phyloP scores from a whole-genome alignment of 2,888 invertebrate genomes.

The Cremastinae sp. region DNA sequence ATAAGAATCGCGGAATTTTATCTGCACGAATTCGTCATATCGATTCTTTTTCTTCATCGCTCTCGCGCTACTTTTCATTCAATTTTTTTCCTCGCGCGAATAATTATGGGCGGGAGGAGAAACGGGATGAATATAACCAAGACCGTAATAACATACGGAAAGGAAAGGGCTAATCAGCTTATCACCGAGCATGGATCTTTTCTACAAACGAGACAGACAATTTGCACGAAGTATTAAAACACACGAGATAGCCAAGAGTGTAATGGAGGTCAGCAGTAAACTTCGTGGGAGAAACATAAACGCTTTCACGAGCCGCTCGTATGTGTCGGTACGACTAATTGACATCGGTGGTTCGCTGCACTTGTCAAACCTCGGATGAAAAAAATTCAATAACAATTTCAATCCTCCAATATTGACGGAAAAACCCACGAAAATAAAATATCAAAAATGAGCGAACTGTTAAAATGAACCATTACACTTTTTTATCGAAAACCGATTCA shows the following conservation, averaged over 20 bases:
- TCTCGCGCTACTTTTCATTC: neutral
- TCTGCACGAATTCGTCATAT: neutral
- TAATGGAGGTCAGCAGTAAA: conserved; percentile 37
- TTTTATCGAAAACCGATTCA: too few relatives aligned
- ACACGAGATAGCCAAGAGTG: conserved; percentile 18
- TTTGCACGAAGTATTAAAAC: conserved; percentile 28
- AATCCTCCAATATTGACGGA: too few relatives aligned
- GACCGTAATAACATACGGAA: conserved; percentile 13
- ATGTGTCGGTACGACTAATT: conserved; percentile 34
- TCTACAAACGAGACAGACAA: conserved; percentile 47
- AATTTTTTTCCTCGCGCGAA: neutral
- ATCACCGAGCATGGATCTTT: conserved; percentile 52
- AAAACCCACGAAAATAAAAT: conserved; percentile 3
- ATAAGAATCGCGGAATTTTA: conserved; percentile 16
- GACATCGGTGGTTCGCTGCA: conserved; percentile 12
- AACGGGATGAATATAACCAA: conserved; percentile 3
- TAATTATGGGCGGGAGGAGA: neutral
- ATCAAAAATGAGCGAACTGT: too few relatives aligned
- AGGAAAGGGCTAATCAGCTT: conserved; percentile 61
- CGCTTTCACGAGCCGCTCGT: conserved; percentile 26
- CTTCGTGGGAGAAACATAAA: conserved; percentile 34
- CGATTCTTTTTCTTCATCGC: neutral
- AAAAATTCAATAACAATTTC: too few relatives aligned
- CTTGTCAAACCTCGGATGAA: neutral
- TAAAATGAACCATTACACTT: too few relatives aligned